Base-by-base conservation (phyloP, 2,797 vertebrate genomes). In the Sylvilagus floridanus region DNA sequence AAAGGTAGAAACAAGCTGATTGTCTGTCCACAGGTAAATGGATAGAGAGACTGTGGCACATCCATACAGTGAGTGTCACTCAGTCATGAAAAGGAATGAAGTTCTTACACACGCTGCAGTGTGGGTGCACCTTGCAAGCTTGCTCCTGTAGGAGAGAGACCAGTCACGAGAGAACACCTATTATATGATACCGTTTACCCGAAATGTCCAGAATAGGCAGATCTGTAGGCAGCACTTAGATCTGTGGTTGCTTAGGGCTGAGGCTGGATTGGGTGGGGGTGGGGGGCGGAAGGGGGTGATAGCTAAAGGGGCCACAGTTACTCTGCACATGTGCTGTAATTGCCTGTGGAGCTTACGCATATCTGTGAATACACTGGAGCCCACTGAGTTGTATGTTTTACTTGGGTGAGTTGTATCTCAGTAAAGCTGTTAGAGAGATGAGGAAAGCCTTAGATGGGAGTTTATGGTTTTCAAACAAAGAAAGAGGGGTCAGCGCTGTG, bases 371-470 rank as follows among this genome's bases (percentile, higher is more conserved):
- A 78, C 50, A 73, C 50, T n/a, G 35, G 35, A 76, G 52, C 37
- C 35, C 52, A 57, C 24, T 32, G 77, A 72, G 19, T 50, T 91
- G 17, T 69, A 75, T 26, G 28, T 78, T 88, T 95, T 76, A 79
- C 92, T 28, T 82, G 77, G 72, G 26, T 73, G 35, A 76, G 86
- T 86, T 89, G 24, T 86, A 75, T 85, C 79, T 82, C 37, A 37
- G 54, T 93, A 89, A 77, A 92, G 28, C 90, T 57, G 54, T 57
- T 91, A 79, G 24, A 63, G 52, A 88, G 90, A 87, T 37, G 19
- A 62, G 66, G 71, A 85, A 57, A 26, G 21, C 8, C 8, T 26
- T 26, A 26, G 63, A 72, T 79, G 69, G 66, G 28, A 42, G 54
- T 16, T 57, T 57, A 57, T 57, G 54, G 54, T 57, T 57, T 57